These are phyloP conservation scores for Callaeas wilsoni DNA, from an alignment of 2,113 vertebrate genomes.

Conservation along the genomic window DNA sequence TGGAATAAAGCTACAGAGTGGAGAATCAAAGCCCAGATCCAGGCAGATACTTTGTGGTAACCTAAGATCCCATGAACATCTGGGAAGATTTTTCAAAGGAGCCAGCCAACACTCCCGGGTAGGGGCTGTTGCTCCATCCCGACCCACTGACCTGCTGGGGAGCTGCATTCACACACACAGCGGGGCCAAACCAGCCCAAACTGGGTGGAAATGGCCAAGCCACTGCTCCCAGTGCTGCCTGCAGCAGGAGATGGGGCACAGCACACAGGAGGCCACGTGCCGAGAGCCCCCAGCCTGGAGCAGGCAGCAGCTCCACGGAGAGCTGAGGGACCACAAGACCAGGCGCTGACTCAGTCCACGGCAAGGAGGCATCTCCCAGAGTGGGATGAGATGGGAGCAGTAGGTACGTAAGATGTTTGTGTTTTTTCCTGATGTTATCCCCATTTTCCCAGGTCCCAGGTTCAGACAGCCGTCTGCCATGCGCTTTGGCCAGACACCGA, in stretches of 20 bases:
- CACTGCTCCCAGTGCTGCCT: not conserved
- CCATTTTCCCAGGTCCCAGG: conserved; percentile 37
- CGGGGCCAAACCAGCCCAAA: not conserved
- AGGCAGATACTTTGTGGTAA: not conserved
- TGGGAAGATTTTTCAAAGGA: not conserved
- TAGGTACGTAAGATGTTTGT: not conserved
- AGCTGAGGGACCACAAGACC: not conserved
- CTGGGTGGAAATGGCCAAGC: not conserved
- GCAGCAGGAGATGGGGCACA: not conserved
- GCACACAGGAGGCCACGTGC: not conserved
- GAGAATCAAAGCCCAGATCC: conserved; percentile 30
- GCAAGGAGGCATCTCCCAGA: not conserved
- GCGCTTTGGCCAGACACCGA: not conserved
- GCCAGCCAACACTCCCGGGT: not conserved
- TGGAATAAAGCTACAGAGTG: not conserved
- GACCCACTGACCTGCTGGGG: not conserved
- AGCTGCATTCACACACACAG: not conserved
- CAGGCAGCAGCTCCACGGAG: not conserved
- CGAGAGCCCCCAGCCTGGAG: not conserved
- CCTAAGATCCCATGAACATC: not conserved
- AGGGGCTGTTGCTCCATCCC: not conserved
- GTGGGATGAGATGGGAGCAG: not conserved
- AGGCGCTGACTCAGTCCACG: not conserved
- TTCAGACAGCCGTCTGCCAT: conserved; percentile 29
- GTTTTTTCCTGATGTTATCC: conserved; percentile 59